Conservation (phyloP, 2,888 invertebrate species). For the Epirrita christyi region DNA sequence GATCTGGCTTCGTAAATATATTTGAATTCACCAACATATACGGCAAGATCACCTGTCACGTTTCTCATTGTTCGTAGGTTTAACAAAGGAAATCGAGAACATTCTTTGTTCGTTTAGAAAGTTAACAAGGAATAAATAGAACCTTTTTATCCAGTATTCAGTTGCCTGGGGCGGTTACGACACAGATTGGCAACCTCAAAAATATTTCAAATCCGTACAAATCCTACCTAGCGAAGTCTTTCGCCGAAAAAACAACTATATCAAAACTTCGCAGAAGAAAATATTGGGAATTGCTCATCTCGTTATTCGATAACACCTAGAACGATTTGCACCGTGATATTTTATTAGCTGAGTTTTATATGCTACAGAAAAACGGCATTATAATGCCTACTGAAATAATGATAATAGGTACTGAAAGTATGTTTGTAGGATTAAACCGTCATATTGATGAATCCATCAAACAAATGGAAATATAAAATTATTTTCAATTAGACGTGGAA, state of each 20-base stretch:
- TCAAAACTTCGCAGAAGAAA: slow-evolving; percentile 56
- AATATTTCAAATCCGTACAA: slow-evolving; percentile 67
- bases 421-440: slow-evolving; percentile 19
- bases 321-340: background rate
- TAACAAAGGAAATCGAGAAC: slow-evolving; percentile 48
- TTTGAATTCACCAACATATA: slow-evolving; percentile 25
- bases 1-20: slow-evolving; percentile 20
- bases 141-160: slow-evolving; percentile 71
- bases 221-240: slow-evolving; percentile 64
- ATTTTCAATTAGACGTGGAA: slow-evolving; percentile 34
- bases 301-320: slow-evolving; percentile 28
- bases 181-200: slow-evolving; percentile 66
- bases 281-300: slow-evolving; percentile 44
- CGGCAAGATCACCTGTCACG: slow-evolving; percentile 35
- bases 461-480: slow-evolving; percentile 33
- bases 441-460: slow-evolving; percentile 27
- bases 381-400: background rate
- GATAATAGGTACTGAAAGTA: background rate
- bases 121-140: slow-evolving; percentile 69
- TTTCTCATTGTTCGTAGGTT: slow-evolving; percentile 42
- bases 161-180: slow-evolving; percentile 64
- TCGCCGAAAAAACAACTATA: slow-evolving; percentile 64
- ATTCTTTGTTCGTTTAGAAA: slow-evolving; percentile 57
- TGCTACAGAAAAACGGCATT: background rate
- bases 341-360: background rate